Evolutionary conservation across 2,888 invertebrate species (phyloP).

Genomic region (Tinea semifulvella): DNA sequence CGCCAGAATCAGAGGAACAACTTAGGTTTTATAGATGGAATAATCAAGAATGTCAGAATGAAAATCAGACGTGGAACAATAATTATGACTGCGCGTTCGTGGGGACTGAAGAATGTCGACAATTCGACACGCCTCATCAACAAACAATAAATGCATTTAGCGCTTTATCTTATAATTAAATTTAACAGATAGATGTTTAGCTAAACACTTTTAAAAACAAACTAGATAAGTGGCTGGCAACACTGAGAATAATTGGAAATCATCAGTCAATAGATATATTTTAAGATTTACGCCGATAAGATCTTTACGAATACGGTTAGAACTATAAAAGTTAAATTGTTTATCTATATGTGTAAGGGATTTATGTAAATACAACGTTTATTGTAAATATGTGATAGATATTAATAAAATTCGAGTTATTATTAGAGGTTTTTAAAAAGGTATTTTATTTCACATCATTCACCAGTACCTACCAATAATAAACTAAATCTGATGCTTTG

Average conservation of each 20-base stretch:
- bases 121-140: constrained; percentile 43
- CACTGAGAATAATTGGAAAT: neutral
- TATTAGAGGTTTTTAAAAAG: no score
- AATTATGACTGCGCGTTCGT: constrained; percentile 43
- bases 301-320: neutral
- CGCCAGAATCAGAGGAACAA: constrained; percentile 44
- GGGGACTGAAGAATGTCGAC: constrained; percentile 39
- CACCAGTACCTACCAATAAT: no score
- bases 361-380: constrained; percentile 27
- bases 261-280: no score
- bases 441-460: neutral
- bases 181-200: no score
- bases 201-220: no score
- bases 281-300: no score
- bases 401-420: constrained; percentile 1
- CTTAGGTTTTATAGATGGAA: constrained; percentile 46
- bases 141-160: constrained; percentile 44
- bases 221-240: no score
- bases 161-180: constrained; percentile 29
- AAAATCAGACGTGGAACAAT: constrained; percentile 48
- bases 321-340: constrained; percentile 18
- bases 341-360: constrained; percentile 29
- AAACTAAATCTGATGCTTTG: no score
- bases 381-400: constrained; percentile 21
- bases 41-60: constrained; percentile 44